A percentile compares a stretch with the other conserved stretches of the same genome.
phyloP scores from a whole-genome alignment of 2,888 invertebrate species.

The Lithosia quadra region DNA sequence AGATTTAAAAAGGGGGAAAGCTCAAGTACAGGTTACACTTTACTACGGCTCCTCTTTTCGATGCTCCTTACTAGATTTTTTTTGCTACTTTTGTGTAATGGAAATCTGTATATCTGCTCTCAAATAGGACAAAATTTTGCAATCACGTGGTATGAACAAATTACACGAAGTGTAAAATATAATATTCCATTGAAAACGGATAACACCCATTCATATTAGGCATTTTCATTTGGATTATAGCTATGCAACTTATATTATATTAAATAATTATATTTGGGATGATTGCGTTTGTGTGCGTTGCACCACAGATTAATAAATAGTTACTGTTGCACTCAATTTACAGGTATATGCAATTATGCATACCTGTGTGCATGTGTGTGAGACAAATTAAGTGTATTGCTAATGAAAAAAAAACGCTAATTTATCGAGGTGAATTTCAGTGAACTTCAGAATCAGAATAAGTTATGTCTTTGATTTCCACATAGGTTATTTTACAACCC shows the following conservation, averaged over 20 bases:
- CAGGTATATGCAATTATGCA: too few relatives aligned
- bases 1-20: slow-evolving; percentile 35
- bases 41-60: background rate
- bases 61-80: background rate
- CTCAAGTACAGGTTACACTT: slow-evolving; percentile 21
- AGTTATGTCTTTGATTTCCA: background rate
- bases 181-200: background rate
- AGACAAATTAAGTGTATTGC: too few relatives aligned
- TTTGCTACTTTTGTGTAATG: background rate
- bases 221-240: background rate
- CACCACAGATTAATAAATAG: too few relatives aligned
- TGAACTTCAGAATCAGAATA: background rate
- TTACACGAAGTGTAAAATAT: background rate
- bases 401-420: too few relatives aligned
- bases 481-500: background rate
- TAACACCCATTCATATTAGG: background rate
- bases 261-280: too few relatives aligned
- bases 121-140: too few relatives aligned
- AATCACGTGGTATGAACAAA: background rate
- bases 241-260: too few relatives aligned
- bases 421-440: too few relatives aligned
- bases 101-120: background rate
- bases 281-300: too few relatives aligned
- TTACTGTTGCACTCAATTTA: too few relatives aligned
- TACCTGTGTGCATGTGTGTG: background rate